Percentiles rank a stretch among this genome's conserved stretches.
Evolutionary conservation across 2,113 vertebrate genomes (phyloP).

Genomic region (Porphyrio hochstetteri): DNA sequence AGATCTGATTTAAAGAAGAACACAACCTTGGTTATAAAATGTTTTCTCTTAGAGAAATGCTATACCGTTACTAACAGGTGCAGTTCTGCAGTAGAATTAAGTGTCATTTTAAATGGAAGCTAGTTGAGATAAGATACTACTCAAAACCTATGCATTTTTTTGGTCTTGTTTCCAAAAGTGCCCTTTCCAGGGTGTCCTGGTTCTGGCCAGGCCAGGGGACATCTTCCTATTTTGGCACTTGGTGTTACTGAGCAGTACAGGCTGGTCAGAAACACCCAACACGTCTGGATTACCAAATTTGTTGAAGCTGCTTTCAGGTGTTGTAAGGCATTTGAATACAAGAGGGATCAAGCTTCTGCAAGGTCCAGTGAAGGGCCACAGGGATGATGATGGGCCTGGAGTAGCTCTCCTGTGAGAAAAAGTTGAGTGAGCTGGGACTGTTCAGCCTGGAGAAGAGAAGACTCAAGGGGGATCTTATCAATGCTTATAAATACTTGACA

Average conservation of each 20-base stretch:
- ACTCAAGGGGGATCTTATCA: not conserved
- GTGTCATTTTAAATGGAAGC: not conserved
- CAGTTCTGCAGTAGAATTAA: not conserved
- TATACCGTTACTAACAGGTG: not conserved
- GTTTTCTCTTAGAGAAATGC: not conserved
- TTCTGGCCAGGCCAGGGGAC: not conserved
- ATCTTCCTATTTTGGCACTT: not conserved
- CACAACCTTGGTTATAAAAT: not conserved
- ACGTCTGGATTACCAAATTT: not conserved
- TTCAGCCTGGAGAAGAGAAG: too few relatives aligned
- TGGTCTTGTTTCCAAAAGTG: not conserved
- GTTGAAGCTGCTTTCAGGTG: not conserved
- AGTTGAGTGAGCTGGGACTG: too few relatives aligned
- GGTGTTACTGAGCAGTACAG: not conserved
- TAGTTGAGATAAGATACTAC: not conserved
- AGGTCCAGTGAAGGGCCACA: not conserved
- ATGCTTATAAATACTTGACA: not conserved
- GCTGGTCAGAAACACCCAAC: not conserved
- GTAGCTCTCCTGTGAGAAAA: too few relatives aligned
- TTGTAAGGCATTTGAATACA: not conserved
- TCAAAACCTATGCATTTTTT: not conserved
- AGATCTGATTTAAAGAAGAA: not conserved
- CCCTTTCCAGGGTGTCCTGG: not conserved
- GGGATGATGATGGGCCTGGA: not conserved
- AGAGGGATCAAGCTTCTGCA: not conserved